Evolutionary conservation across 1,140 invertebrate species (phyloP).

Genomic region (Apocrypta bakeri): DNA sequence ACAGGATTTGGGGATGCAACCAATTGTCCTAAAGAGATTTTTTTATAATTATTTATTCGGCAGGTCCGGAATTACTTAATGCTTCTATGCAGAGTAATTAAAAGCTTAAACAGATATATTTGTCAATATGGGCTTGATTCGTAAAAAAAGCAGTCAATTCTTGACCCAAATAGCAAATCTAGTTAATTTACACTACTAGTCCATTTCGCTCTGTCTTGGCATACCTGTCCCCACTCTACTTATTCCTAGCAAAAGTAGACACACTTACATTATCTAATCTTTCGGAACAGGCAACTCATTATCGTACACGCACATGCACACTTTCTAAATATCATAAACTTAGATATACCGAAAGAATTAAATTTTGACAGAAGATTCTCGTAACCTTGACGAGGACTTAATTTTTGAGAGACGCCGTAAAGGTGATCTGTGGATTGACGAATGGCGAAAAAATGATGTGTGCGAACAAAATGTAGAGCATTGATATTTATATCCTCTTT

Average conservation of each 20-base stretch:
- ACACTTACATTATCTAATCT: constrained; percentile 12
- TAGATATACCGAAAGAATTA: neutral
- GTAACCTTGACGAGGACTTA: neutral
- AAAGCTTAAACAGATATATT: neutral
- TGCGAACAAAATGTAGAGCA: constrained; percentile 22
- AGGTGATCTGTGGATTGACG: neutral
- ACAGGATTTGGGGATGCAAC: neutral
- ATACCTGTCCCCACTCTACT: constrained; percentile 16
- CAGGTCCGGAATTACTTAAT: no score
- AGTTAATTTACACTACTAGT: neutral
- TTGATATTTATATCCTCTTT: neutral
- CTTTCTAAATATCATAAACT: no score
- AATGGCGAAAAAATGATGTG: neutral
- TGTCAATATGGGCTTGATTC: neutral
- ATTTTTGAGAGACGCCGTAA: neutral
- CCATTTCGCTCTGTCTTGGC: constrained; percentile 1
- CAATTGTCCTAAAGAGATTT: no score
- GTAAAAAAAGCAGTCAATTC: constrained; percentile 30
- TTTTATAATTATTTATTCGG: no score
- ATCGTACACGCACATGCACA: neutral
- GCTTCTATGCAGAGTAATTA: neutral
- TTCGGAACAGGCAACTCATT: neutral
- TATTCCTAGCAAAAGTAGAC: neutral
- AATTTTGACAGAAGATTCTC: neutral
- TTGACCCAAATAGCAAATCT: constrained; percentile 21